Evolutionary conservation across 2,113 vertebrate species (phyloP).

Genomic region (Spea multiplicata): DNA sequence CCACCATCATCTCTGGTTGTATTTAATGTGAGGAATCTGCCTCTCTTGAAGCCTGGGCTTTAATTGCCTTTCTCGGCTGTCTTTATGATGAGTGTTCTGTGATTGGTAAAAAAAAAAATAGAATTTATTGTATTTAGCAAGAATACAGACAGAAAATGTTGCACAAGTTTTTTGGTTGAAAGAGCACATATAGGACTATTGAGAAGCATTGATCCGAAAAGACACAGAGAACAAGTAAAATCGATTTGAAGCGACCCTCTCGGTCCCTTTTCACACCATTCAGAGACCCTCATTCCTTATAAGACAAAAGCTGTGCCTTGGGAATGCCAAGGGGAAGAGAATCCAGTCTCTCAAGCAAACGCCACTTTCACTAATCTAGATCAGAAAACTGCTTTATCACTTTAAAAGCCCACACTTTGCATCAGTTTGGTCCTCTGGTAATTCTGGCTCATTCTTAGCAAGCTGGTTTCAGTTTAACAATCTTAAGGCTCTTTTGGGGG

Average conservation of each 20-base stretch:
- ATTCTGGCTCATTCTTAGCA: conserved; percentile 51
- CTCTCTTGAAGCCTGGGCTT: conserved; percentile 73
- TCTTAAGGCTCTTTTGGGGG: conserved; percentile 64
- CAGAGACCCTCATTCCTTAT: conserved; percentile 75
- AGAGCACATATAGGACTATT: conserved; percentile 80
- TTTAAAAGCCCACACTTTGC: conserved; percentile 38
- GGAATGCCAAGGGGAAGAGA: conserved; percentile 62
- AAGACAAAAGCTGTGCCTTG: conserved; percentile 78
- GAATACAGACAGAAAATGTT: conserved; percentile 82
- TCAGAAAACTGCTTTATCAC: conserved; percentile 41
- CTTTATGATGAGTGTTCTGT: conserved; percentile 57
- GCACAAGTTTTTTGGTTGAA: conserved; percentile 83
- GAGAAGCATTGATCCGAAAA: conserved; percentile 86
- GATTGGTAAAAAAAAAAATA: conserved; percentile 63
- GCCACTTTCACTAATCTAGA: conserved; percentile 20
- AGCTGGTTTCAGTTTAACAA: conserved; percentile 55
- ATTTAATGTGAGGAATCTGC: conserved; percentile 59
- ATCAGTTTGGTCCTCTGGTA: conserved; percentile 54
- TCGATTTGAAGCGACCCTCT: conserved; percentile 84
- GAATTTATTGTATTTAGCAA: conserved; percentile 78
- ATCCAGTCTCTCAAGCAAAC: conserved; percentile 33
- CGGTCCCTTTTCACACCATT: conserved; percentile 81
- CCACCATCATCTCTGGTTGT: conserved; percentile 16
- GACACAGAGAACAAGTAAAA: conserved; percentile 82
- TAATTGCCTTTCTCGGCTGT: conserved; percentile 73